Evolutionary conservation across 2,888 invertebrate species (phyloP).

Genomic region (Plebejus melissa): DNA sequence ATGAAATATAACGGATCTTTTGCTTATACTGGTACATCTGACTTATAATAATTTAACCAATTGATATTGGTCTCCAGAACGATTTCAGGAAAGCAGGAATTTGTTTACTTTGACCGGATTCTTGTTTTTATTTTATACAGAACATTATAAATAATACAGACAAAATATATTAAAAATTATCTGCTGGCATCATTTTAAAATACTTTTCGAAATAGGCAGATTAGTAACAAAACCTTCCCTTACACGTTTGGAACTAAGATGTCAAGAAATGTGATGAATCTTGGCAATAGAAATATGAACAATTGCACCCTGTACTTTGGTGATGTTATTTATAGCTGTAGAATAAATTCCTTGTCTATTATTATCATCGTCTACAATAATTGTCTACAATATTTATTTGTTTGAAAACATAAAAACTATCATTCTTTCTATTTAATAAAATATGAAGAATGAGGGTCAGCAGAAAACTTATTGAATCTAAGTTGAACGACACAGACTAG

Average conservation of each 20-base stretch:
- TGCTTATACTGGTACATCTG: no score
- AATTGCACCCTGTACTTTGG: conserved; percentile 43
- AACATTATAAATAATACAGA: no score
- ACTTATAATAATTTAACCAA: no score
- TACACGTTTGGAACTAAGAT: neutral
- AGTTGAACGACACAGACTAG: neutral
- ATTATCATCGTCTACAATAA: conserved; percentile 33
- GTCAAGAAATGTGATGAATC: conserved; percentile 47
- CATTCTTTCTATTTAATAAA: neutral
- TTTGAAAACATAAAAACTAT: no score
- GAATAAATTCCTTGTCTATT: conserved; percentile 37
- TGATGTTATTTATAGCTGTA: conserved; percentile 36
- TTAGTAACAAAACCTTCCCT: neutral
- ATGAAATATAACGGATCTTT: no score
- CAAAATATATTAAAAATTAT: no score
- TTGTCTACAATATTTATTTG: conserved; percentile 4
- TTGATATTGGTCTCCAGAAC: no score
- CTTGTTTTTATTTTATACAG: no score
- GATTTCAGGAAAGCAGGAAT: no score
- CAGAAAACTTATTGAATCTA: neutral
- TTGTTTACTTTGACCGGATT: no score
- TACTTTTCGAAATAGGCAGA: no score
- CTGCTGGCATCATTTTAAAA: no score
- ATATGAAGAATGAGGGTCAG: neutral
- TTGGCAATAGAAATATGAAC: conserved; percentile 48